phyloP scores from a whole-genome alignment of 2,797 vertebrate species.

The Trematomus bernacchii region DNA sequence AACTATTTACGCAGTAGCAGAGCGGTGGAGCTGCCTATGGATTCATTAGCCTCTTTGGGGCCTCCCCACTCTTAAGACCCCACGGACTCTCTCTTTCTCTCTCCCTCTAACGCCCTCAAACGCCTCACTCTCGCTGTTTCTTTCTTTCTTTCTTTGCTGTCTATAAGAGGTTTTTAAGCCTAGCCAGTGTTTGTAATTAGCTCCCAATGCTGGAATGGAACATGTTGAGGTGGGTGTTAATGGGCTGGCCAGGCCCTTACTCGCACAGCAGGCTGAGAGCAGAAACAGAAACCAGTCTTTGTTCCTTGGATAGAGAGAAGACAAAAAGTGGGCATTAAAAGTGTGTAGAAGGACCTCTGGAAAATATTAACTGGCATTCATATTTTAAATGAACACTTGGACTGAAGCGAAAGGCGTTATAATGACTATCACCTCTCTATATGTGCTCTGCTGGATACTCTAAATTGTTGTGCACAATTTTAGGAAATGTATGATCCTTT shows the following conservation, averaged over 20 bases:
- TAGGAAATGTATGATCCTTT: constrained; percentile 34
- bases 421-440: constrained; percentile 75
- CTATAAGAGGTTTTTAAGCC: constrained; percentile 92
- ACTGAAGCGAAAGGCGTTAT: constrained; percentile 67
- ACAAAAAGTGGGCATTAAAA: constrained; percentile 79
- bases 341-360: constrained; percentile 82
- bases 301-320: constrained; percentile 79
- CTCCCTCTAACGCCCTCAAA: constrained; percentile 86
- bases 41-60: constrained; percentile 97
- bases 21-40: constrained; percentile 96
- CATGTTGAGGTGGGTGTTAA: constrained; percentile 93
- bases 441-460: constrained; percentile 72
- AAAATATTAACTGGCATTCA: constrained; percentile 85
- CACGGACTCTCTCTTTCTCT: constrained; percentile 78
- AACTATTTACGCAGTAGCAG: constrained; percentile 89
- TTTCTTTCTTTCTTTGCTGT: constrained; percentile 89
- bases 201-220: constrained; percentile 93
- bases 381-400: constrained; percentile 78
- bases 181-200: constrained; percentile 97
- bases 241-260: constrained; percentile 88
- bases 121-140: constrained; percentile 82
- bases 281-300: constrained; percentile 90
- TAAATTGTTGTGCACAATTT: constrained; percentile 53
- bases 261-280: constrained; percentile 89
- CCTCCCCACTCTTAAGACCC: constrained; percentile 89